A percentile compares a stretch with the other conserved stretches of the same genome.
phyloP scores from a whole-genome alignment of 64 coral and sea anemone genomes.

The Stichodactyla mertensii region DNA sequence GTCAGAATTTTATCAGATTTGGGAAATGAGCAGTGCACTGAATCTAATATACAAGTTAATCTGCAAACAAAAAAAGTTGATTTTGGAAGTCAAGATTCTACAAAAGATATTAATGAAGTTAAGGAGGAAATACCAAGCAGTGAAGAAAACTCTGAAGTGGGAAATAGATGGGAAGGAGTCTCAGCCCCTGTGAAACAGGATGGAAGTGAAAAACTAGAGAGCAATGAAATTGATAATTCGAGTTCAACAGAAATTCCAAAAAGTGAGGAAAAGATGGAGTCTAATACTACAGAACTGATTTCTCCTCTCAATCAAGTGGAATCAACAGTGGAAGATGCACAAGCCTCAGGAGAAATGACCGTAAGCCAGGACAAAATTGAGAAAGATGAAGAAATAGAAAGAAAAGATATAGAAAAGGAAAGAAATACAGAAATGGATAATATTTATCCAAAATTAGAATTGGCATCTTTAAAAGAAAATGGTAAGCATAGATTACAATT shows the following conservation, averaged over 20 bases:
- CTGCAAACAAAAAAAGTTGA: not conserved
- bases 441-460: conserved; percentile 45
- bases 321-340: not conserved
- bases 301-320: not conserved
- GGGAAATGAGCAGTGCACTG: not conserved
- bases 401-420: not conserved
- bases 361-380: not conserved
- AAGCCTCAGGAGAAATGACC: not conserved
- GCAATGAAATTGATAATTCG: not conserved
- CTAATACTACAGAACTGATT: not conserved
- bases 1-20: not conserved
- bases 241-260: not conserved
- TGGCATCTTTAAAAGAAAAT: not conserved
- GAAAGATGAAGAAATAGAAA: conserved; percentile 12
- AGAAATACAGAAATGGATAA: not conserved
- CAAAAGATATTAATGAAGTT: not conserved
- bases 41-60: not conserved
- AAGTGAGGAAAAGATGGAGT: not conserved
- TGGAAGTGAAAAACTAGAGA: not conserved
- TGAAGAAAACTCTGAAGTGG: not conserved
- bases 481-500: not conserved
- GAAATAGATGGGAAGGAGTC: not conserved
- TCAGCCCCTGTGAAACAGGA: not conserved
- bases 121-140: not conserved
- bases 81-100: not conserved